These are phyloP conservation scores for Mactra quadrangularis DNA, from an alignment of 1,140 invertebrate species.

Conservation along the genomic window DNA sequence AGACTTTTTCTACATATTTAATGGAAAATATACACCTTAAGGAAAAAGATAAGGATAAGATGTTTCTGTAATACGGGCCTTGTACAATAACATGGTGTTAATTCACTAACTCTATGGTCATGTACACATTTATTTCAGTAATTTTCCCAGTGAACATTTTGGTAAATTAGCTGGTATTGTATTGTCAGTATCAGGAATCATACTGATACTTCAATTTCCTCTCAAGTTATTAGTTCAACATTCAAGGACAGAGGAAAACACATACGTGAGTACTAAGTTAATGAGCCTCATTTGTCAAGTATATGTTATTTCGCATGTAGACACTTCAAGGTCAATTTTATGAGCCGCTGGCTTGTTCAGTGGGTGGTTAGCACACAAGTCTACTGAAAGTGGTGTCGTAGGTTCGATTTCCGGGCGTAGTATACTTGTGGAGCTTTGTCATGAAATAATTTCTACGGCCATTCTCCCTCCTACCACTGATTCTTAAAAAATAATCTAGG, in stretches of 20 bases:
- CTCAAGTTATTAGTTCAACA: constrained; percentile 28
- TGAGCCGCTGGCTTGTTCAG: not conserved
- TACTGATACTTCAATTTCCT: constrained; percentile 27
- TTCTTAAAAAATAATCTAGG: too few relatives aligned
- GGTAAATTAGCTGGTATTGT: constrained; percentile 42
- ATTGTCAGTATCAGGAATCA: constrained; percentile 3
- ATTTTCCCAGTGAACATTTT: constrained; percentile 56
- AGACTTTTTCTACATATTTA: too few relatives aligned
- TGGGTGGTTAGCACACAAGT: not conserved
- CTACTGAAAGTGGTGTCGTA: not conserved
- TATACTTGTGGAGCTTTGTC: not conserved
- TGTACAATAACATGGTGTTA: too few relatives aligned
- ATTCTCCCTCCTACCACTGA: too few relatives aligned
- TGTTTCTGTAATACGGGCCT: too few relatives aligned
- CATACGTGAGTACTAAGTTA: constrained; percentile 35
- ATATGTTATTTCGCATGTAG: not conserved
- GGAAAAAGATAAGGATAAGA: too few relatives aligned
- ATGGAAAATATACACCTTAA: too few relatives aligned
- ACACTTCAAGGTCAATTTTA: not conserved
- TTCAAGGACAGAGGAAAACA: not conserved
- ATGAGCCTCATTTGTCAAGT: too few relatives aligned
- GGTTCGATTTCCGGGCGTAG: not conserved
- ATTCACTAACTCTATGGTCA: too few relatives aligned
- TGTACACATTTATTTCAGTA: constrained; percentile 38
- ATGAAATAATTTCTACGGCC: too few relatives aligned